Evolutionary conservation across 2,113 vertebrate genomes (phyloP).

Genomic region (Rhinoptilus africanus): DNA sequence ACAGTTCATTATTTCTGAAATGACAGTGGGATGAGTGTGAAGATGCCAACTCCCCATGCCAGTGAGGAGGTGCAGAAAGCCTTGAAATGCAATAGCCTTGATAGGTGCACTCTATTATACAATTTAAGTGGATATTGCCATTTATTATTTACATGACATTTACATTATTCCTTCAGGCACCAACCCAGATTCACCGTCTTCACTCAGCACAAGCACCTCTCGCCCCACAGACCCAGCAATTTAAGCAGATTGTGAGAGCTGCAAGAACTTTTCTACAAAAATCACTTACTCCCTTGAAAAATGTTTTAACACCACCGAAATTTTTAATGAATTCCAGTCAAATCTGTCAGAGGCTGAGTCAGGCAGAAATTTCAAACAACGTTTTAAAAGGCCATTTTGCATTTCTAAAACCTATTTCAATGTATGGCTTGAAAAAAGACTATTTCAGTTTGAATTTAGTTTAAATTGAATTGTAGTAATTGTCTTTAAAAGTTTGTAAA

Average conservation of each 20-base stretch:
- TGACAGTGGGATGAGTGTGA: neutral
- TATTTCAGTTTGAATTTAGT: neutral
- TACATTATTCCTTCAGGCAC: neutral
- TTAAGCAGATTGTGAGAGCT: neutral
- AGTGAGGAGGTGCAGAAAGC: neutral
- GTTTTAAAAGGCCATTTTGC: neutral
- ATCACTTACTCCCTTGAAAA: neutral
- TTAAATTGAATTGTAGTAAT: neutral
- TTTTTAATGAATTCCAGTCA: neutral
- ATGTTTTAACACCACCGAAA: neutral
- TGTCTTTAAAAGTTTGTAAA: neutral
- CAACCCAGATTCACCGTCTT: neutral
- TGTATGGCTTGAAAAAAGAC: neutral
- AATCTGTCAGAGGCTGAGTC: neutral
- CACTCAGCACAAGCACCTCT: neutral
- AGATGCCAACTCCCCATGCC: neutral
- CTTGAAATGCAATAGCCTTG: neutral
- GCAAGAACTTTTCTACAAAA: neutral
- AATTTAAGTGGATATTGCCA: fast-evolving
- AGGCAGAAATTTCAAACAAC: neutral
- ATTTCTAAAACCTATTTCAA: neutral
- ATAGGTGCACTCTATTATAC: neutral
- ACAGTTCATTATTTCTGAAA: neutral
- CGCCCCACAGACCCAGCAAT: neutral
- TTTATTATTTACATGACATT: neutral